A percentile compares a stretch with the other conserved stretches of the same genome.
These are phyloP conservation scores for Carcharodon carcharias DNA, from an alignment of 2,797 vertebrate species.

Conservation along the genomic window DNA sequence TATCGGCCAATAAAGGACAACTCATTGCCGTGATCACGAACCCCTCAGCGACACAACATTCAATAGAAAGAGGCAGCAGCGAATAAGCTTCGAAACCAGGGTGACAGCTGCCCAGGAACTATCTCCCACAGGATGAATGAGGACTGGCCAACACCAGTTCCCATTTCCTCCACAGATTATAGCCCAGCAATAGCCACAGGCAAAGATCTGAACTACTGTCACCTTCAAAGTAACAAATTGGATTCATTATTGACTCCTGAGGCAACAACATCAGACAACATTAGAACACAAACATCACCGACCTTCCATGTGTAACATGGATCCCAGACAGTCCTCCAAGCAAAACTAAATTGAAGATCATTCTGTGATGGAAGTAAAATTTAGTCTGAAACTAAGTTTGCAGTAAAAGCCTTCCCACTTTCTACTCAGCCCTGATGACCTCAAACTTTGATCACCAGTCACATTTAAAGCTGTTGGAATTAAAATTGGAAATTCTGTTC, in stretches of 20 bases:
- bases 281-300: background rate
- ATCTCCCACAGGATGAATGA: background rate
- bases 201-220: background rate
- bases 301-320: background rate
- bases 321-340: background rate
- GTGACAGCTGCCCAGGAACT: background rate
- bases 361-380: background rate
- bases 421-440: background rate
- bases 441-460: background rate
- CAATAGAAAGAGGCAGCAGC: background rate
- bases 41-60: background rate
- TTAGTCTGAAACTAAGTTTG: background rate
- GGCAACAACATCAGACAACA: background rate
- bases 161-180: background rate
- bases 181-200: background rate
- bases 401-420: background rate
- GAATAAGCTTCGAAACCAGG: background rate
- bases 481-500: background rate
- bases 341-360: too few species aligned
- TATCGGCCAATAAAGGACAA: too few species aligned
- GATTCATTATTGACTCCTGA: background rate
- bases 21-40: too few species aligned
- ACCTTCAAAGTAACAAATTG: background rate
- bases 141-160: background rate
- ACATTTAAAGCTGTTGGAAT: background rate